Evolutionary conservation across 2,797 vertebrate genomes (phyloP).

Genomic region (Falco cherrug): DNA sequence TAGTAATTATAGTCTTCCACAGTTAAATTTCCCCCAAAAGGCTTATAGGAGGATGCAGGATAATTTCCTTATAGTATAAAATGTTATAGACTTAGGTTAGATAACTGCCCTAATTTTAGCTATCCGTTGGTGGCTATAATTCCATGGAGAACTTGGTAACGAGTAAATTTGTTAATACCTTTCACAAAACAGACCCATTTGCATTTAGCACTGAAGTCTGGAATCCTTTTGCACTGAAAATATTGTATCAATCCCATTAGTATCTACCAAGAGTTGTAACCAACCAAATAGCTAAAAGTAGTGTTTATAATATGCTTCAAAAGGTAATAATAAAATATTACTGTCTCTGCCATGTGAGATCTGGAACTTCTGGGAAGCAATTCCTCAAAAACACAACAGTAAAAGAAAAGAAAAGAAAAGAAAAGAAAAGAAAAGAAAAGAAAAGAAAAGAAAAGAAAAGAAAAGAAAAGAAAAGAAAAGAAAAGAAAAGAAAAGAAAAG

Average conservation of each 20-base stretch:
- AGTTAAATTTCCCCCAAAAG: not conserved
- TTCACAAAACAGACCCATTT: slow-evolving; percentile 9
- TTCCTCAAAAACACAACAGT: not conserved
- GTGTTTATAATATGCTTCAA: not conserved
- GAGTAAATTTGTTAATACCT: slow-evolving; percentile 35
- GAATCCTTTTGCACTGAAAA: not conserved
- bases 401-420: too few relatives aligned
- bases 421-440: too few relatives aligned
- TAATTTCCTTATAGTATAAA: slow-evolving; percentile 29
- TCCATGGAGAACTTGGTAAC: not conserved
- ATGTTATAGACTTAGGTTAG: not conserved
- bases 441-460: too few relatives aligned
- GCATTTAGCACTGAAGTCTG: not conserved
- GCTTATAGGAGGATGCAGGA: not conserved
- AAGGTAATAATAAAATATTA: not conserved
- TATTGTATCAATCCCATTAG: not conserved
- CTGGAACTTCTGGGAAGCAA: not conserved
- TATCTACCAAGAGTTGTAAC: not conserved
- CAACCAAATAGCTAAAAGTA: not conserved
- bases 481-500: not conserved
- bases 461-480: too few relatives aligned
- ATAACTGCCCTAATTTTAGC: slow-evolving; percentile 5
- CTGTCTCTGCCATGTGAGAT: not conserved
- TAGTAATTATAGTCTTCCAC: not conserved
- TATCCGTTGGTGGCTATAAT: not conserved